Conservation (phyloP, 2,888 invertebrate genomes). For the Patella pellucida region DNA sequence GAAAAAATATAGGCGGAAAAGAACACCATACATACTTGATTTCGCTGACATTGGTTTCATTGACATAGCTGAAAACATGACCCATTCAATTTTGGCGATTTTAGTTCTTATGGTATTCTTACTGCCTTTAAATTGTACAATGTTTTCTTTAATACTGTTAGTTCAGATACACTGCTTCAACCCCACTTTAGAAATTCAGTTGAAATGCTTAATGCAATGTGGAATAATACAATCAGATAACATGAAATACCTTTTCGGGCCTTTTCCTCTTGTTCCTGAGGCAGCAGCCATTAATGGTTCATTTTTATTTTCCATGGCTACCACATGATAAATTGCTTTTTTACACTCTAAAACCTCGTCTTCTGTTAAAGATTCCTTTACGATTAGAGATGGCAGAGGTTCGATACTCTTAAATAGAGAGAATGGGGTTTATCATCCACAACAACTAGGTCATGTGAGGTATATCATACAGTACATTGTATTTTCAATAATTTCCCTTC, state of each 20-base stretch:
- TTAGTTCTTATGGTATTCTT: too few species aligned
- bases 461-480: too few species aligned
- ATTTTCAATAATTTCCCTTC: too few species aligned
- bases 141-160: too few species aligned
- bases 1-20: too few species aligned
- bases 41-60: too few species aligned
- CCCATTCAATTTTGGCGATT: too few species aligned
- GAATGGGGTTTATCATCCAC: not conserved
- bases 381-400: constrained; percentile 83
- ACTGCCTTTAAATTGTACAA: too few species aligned
- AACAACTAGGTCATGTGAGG: too few species aligned
- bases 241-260: constrained; percentile 68
- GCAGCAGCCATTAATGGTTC: constrained; percentile 82
- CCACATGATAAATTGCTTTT: constrained; percentile 84
- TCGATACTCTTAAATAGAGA: constrained; percentile 79
- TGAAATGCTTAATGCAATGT: not conserved
- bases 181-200: not conserved
- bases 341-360: constrained; percentile 89
- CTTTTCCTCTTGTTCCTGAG: constrained; percentile 70
- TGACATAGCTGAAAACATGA: too few species aligned
- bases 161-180: too few species aligned
- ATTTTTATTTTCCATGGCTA: constrained; percentile 86
- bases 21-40: too few species aligned
- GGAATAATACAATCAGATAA: not conserved
- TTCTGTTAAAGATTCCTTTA: constrained; percentile 86